Percentiles rank a stretch among this genome's conserved stretches.
Evolutionary conservation across 2,113 vertebrate species (phyloP).

Genomic region (Phyllostomus discolor): DNA sequence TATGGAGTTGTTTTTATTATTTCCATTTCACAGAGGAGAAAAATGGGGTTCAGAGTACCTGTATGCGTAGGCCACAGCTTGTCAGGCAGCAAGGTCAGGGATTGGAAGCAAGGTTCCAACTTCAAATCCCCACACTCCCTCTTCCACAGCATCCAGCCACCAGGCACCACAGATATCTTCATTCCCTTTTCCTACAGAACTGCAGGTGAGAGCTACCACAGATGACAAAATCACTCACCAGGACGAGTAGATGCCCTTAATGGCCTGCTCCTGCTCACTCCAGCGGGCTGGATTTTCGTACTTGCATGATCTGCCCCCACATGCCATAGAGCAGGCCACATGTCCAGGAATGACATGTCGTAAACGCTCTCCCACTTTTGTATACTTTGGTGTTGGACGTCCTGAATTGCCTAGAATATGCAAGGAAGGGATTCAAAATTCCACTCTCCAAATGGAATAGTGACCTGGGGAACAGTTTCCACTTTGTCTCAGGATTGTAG

Average conservation of each 20-base stretch:
- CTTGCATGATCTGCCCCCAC: constrained; percentile 95
- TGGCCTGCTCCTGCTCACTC: constrained; percentile 92
- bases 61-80: not conserved
- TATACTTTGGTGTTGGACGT: constrained; percentile 94
- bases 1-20: not conserved
- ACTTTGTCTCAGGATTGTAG: not conserved
- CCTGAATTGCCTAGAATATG: constrained; percentile 79
- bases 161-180: not conserved
- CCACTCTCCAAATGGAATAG: not conserved
- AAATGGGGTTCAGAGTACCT: not conserved
- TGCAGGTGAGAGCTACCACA: not conserved
- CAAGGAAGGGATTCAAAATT: constrained; percentile 28
- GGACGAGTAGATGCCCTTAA: constrained; percentile 95
- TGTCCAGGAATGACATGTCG: constrained; percentile 94
- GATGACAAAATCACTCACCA: constrained; percentile 82
- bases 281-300: constrained; percentile 96
- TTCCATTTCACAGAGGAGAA: not conserved
- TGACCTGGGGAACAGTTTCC: not conserved
- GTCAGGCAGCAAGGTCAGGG: not conserved
- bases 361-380: constrained; percentile 94
- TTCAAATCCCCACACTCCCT: not conserved
- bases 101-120: not conserved
- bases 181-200: not conserved
- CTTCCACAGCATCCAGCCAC: not conserved
- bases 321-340: constrained; percentile 97